Evolutionary conservation across 2,797 vertebrate genomes (phyloP).

Genomic region (Liasis olivaceus): DNA sequence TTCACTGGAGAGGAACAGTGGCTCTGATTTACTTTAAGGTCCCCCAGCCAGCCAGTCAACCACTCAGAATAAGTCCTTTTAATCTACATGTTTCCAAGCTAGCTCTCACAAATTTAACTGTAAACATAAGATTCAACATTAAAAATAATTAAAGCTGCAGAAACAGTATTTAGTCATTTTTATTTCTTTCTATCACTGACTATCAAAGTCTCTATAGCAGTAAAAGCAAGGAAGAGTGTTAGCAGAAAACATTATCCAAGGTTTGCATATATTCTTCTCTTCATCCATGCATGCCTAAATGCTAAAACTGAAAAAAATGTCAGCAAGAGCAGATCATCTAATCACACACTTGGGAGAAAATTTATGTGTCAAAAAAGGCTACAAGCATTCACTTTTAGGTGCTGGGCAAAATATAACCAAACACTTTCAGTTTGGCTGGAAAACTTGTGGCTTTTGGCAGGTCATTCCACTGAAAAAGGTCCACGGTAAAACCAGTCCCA

Average conservation of each 20-base stretch:
- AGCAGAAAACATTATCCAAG: not conserved
- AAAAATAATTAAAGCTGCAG: not conserved
- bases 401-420: not conserved
- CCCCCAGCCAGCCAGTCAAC: not conserved
- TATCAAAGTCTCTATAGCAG: not conserved
- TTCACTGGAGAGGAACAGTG: not conserved
- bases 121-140: not conserved
- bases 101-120: not conserved
- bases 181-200: not conserved
- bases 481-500: not conserved
- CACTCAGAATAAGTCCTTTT: not conserved
- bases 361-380: not conserved
- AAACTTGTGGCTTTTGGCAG: not conserved
- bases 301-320: not conserved
- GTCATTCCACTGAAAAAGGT: not conserved
- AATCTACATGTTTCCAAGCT: not conserved
- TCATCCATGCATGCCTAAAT: not conserved
- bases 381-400: not conserved
- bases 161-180: not conserved
- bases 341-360: not conserved
- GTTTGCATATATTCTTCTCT: not conserved
- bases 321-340: not conserved
- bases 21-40: not conserved
- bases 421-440: not conserved
- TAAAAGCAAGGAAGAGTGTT: not conserved